Evolutionary conservation across 2,797 vertebrate genomes (phyloP).

Genomic region (Rhincodon typus): DNA sequence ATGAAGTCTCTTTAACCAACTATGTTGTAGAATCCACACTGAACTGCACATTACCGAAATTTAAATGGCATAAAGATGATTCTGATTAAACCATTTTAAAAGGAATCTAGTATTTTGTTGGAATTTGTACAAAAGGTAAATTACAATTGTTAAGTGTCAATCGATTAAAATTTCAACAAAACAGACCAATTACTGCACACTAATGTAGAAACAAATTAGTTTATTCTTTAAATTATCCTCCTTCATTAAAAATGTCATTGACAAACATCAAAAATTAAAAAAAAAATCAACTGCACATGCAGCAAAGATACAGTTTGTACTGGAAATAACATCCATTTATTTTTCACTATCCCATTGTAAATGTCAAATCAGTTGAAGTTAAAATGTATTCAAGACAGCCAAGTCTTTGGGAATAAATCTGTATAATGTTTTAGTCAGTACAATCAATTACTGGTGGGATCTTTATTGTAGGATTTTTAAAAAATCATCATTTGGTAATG

Average conservation of each 20-base stretch:
- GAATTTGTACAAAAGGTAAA: background rate
- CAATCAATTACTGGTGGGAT: background rate
- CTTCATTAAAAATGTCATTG: background rate
- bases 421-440: background rate
- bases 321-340: background rate
- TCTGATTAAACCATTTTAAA: background rate
- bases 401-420: slow-evolving; percentile 3
- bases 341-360: background rate
- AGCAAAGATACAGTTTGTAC: background rate
- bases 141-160: too few relatives aligned
- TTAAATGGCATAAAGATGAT: background rate
- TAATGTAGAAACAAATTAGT: slow-evolving; percentile 16
- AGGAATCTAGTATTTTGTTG: background rate
- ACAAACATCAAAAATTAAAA: background rate
- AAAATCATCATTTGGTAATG: background rate
- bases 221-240: slow-evolving; percentile 28
- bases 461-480: background rate
- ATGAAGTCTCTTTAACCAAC: too few relatives aligned
- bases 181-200: background rate
- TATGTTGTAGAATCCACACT: too few relatives aligned
- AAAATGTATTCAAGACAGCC: background rate
- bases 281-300: slow-evolving; percentile 26
- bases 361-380: background rate
- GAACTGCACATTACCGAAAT: too few relatives aligned
- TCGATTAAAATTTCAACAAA: background rate